Conservation (phyloP, 1,140 invertebrate species). For the Patella vulgata region DNA sequence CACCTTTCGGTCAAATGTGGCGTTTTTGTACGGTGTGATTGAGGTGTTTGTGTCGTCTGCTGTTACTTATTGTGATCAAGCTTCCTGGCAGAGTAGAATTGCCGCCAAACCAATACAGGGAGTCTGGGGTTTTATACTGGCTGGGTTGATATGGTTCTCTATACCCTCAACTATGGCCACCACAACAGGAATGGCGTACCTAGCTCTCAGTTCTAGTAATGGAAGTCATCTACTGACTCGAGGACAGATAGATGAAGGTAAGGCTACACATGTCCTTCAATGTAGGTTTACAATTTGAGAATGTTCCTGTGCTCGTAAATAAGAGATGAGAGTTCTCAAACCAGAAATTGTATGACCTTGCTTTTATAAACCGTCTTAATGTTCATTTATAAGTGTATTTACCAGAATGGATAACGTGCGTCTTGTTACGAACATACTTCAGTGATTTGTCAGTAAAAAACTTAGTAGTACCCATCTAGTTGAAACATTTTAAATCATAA, state of each 20-base stretch:
- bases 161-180: constrained; percentile 64
- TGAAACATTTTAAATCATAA: too few species aligned
- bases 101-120: constrained; percentile 60
- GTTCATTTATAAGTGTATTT: too few species aligned
- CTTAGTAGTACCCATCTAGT: too few species aligned
- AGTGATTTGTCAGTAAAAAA: too few species aligned
- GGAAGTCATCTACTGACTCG: constrained; percentile 45
- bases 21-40: constrained; percentile 64
- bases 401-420: too few species aligned
- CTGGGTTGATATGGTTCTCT: constrained; percentile 65
- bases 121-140: constrained; percentile 62
- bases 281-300: neutral
- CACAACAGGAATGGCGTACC: constrained; percentile 62
- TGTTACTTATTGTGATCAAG: constrained; percentile 66
- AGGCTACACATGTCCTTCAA: too few species aligned
- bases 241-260: constrained; percentile 60
- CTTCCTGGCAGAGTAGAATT: constrained; percentile 61
- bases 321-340: neutral
- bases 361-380: too few species aligned
- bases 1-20: constrained; percentile 56
- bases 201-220: constrained; percentile 50
- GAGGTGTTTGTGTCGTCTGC: constrained; percentile 62
- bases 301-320: neutral
- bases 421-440: too few species aligned
- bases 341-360: too few species aligned